These are phyloP conservation scores for Gopherus flavomarginatus DNA, from an alignment of 2,113 vertebrate genomes.

Conservation along the genomic window DNA sequence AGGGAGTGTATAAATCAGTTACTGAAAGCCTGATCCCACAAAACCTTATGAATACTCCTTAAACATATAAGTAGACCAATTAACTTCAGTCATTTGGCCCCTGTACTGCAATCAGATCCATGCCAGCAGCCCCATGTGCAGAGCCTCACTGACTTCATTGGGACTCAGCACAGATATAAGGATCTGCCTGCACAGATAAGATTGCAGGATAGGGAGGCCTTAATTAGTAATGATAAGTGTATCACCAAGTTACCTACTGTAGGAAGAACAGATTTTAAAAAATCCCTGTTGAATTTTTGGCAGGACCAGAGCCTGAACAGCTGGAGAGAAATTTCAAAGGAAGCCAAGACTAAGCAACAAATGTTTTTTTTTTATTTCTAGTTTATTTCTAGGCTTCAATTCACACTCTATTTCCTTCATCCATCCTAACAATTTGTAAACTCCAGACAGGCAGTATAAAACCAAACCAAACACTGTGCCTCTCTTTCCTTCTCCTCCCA, in stretches of 20 bases:
- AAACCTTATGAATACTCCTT: background rate
- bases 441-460: background rate
- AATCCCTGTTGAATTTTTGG: background rate
- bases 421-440: background rate
- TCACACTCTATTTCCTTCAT: background rate
- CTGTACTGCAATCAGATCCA: background rate
- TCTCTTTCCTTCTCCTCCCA: background rate
- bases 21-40: background rate
- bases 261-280: background rate
- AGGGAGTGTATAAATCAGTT: background rate
- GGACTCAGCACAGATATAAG: background rate
- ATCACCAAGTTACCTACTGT: background rate
- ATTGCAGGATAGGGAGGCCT: background rate
- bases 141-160: background rate
- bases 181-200: background rate
- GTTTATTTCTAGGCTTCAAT: background rate
- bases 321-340: background rate
- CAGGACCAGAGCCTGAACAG: background rate
- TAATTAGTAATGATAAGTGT: background rate
- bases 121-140: background rate
- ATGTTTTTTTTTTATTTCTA: background rate
- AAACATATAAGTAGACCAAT: background rate
- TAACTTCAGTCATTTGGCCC: background rate
- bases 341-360: background rate
- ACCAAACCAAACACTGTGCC: background rate